These are phyloP conservation scores for Simalia tracyae DNA, from an alignment of 2,797 vertebrate species.

Conservation along the genomic window DNA sequence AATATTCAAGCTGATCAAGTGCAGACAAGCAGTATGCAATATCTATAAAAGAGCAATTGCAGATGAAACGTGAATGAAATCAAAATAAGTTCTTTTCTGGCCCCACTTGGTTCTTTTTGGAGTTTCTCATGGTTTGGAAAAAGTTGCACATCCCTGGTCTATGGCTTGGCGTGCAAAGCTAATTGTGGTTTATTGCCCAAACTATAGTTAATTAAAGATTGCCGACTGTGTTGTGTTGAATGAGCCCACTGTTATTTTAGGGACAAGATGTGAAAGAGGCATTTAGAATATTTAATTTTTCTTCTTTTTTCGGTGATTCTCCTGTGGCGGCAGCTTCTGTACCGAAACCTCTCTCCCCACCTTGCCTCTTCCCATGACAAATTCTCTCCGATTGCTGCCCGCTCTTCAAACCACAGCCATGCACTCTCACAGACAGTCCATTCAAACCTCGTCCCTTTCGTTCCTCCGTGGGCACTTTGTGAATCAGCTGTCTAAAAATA, in stretches of 20 bases:
- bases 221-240: not conserved
- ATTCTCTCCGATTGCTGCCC: fast-evolving
- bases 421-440: not conserved
- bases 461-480: not conserved
- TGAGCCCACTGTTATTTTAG: not conserved
- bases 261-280: not conserved
- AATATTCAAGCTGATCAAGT: not conserved
- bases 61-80: not conserved
- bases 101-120: not conserved
- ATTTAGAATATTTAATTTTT: not conserved
- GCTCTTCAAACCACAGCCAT: not conserved
- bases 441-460: fast-evolving
- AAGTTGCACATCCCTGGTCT: not conserved
- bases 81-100: not conserved
- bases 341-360: too few relatives aligned
- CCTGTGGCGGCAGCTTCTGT: not conserved
- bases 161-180: not conserved
- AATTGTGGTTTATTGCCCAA: not conserved
- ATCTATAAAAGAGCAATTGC: not conserved
- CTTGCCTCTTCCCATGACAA: not conserved
- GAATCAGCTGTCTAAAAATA: conserved; percentile 54
- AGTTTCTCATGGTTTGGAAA: not conserved
- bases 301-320: not conserved
- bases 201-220: not conserved
- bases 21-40: not conserved